Base-by-base conservation (phyloP, 1,140 invertebrate genomes). In the Pentalonia nigronervosa region DNA sequence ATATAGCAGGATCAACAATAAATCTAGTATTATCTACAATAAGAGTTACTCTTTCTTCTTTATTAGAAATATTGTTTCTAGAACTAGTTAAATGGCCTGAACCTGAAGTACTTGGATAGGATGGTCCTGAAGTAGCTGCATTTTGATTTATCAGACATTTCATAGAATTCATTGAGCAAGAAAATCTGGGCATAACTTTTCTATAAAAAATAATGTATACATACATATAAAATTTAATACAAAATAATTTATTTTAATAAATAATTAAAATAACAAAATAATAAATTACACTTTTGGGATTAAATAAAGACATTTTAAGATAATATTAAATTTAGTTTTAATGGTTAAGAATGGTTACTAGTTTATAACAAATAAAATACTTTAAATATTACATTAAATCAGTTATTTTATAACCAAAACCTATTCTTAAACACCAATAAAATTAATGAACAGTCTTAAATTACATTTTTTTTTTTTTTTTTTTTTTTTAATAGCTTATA, bases 11-110 rank as follows among this genome's bases (percentile, higher is more conserved):
- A 95, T 99, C 98, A 6, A 97, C 96, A 93, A 97, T 95, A 95
- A 98, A 99, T 94, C 98, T 96, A 0, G 98, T 99, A 94, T 98
- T 98, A 95, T 99, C 99, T 14, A 99, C 99, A 34, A 99, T 97
- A 47, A 99, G 96, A 4, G 98, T 99, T 41, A 99, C 97, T 84
- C 97, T 95, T 94, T 98, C 97, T 93, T 98, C 97, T 93, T 93
- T 93, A 53, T 88, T 94, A 41, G 83, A 23, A 87, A 93, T 81
- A 45, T 93, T 93, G 53, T 93, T 93, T 87, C 96, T 96, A 17
- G 95, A 94, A 93, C 95, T 87, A 45, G 76, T 53, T 48, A 89
- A 47, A 48, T 88, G 90, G 11, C 56, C 7, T 36, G 91, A 56
- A 23, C 84, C 50, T 11, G 93, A 88, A 67, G 93, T 81, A 36